Evolutionary conservation across 2,797 vertebrate genomes (phyloP).

Genomic region (Chanos chanos): DNA sequence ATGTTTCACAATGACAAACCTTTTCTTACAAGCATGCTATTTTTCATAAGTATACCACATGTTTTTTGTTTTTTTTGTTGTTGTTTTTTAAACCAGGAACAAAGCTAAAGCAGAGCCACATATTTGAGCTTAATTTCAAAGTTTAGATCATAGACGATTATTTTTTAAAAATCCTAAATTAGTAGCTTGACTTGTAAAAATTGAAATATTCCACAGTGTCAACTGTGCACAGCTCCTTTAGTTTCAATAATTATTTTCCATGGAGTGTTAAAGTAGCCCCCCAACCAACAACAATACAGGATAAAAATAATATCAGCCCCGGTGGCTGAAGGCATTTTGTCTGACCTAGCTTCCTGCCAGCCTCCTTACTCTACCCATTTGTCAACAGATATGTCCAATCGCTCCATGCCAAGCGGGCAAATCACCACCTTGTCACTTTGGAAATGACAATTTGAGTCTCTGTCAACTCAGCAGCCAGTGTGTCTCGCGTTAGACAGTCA

Average conservation of each 20-base stretch:
- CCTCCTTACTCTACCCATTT: constrained; percentile 80
- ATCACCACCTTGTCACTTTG: constrained; percentile 79
- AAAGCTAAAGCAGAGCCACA: too few relatives aligned
- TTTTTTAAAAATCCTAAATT: too few relatives aligned
- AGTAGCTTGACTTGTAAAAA: too few relatives aligned
- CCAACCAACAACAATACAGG: constrained; percentile 66
- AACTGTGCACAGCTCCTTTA: constrained; percentile 25
- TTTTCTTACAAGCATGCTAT: too few relatives aligned
- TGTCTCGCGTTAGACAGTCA: constrained; percentile 60
- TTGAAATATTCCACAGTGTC: too few relatives aligned
- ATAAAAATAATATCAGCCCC: constrained; percentile 60
- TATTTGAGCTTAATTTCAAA: too few relatives aligned
- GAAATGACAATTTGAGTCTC: constrained; percentile 76
- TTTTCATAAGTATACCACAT: too few relatives aligned
- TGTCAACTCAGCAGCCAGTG: constrained; percentile 63
- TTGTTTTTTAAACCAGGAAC: too few relatives aligned
- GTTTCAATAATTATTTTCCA: too few relatives aligned
- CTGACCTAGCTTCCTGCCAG: constrained; percentile 75
- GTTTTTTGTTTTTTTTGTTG: too few relatives aligned
- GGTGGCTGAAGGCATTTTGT: constrained; percentile 73
- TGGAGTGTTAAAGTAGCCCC: constrained; percentile 58
- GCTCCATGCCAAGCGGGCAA: constrained; percentile 78
- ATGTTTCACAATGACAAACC: too few relatives aligned
- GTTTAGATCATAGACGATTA: too few relatives aligned
- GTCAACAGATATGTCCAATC: constrained; percentile 84